Evolutionary conservation across 2,113 vertebrate genomes (phyloP).

Genomic region (Fregata magnificens): DNA sequence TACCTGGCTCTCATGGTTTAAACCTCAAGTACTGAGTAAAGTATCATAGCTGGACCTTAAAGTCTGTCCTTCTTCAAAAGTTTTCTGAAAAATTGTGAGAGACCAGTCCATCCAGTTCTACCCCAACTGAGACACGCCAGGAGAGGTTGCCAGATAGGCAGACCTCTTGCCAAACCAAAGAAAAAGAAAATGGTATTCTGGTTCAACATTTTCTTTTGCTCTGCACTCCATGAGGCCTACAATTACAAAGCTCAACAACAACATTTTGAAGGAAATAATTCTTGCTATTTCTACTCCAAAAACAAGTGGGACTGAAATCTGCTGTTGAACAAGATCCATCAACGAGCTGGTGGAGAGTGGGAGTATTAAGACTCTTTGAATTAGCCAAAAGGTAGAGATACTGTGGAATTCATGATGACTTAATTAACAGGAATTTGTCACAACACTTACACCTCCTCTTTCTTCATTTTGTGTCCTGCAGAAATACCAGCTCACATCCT

Average conservation of each 20-base stretch:
- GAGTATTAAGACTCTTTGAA: not conserved
- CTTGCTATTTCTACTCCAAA: not conserved
- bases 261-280: not conserved
- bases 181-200: not conserved
- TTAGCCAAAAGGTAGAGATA: not conserved
- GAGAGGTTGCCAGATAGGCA: not conserved
- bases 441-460: not conserved
- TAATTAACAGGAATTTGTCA: not conserved
- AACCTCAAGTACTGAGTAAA: not conserved
- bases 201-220: not conserved
- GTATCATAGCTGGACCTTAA: not conserved
- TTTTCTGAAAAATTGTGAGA: not conserved
- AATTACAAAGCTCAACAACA: not conserved
- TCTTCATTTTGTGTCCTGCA: not conserved
- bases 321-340: not conserved
- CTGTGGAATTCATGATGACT: not conserved
- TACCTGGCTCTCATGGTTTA: not conserved
- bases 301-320: not conserved
- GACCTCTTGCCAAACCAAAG: not conserved
- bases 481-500: not conserved
- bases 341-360: not conserved
- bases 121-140: not conserved
- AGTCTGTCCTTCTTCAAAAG: not conserved
- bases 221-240: accelerated
- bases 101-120: not conserved